phyloP scores from a whole-genome alignment of 2,797 vertebrate genomes.

The Cuculus canorus region DNA sequence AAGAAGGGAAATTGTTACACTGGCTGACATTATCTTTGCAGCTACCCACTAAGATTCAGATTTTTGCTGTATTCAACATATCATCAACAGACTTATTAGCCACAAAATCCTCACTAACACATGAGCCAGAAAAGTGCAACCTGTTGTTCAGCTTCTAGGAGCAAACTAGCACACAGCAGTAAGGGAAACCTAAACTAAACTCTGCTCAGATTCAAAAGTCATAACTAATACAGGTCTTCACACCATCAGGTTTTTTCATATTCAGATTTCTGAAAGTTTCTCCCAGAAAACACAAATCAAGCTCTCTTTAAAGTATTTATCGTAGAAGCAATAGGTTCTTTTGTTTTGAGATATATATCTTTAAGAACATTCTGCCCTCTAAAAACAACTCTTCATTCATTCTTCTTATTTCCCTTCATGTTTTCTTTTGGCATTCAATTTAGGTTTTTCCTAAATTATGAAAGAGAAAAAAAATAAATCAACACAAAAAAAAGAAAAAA shows the following conservation, averaged over 20 bases:
- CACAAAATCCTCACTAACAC: neutral
- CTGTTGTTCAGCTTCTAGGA: neutral
- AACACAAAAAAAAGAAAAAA: neutral
- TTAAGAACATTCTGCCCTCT: neutral
- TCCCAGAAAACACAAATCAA: neutral
- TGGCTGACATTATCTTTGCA: neutral
- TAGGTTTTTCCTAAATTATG: neutral
- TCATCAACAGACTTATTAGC: neutral
- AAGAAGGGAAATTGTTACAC: neutral
- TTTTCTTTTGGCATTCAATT: neutral
- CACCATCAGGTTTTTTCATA: neutral
- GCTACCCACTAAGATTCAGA: neutral
- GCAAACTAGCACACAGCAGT: neutral
- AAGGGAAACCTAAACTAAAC: neutral
- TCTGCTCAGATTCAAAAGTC: neutral
- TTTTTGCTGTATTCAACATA: neutral
- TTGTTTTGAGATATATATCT: neutral
- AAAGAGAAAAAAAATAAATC: neutral
- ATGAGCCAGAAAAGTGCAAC: neutral
- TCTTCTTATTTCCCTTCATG: neutral
- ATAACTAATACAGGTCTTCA: neutral
- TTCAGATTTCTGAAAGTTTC: neutral
- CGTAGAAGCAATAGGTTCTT: neutral
- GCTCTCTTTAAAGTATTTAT: neutral
- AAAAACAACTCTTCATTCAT: neutral